Evolutionary conservation across 2,888 invertebrate species (phyloP).

Genomic region (Drosophila multiciliata): DNA sequence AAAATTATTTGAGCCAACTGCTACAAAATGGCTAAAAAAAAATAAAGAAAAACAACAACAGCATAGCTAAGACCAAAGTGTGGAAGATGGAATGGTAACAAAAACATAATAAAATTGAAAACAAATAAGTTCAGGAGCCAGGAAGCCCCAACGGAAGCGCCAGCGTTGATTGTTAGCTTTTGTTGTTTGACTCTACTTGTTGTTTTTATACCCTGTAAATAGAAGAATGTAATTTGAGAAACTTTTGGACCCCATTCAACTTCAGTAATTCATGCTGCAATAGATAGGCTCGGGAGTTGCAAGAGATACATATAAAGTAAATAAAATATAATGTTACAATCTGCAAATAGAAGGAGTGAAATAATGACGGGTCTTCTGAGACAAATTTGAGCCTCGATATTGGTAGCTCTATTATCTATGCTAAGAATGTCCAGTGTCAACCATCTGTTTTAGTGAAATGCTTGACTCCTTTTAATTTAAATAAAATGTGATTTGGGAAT

Average conservation of each 20-base stretch:
- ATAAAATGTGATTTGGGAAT: neutral
- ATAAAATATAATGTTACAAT: neutral
- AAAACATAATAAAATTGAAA: conserved; percentile 64
- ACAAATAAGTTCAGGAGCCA: conserved; percentile 68
- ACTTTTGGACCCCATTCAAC: neutral
- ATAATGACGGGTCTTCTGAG: neutral
- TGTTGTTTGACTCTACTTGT: conserved; percentile 50
- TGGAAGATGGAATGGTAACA: conserved; percentile 6
- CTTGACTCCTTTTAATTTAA: neutral
- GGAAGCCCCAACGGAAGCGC: conserved; percentile 63
- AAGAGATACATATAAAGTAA: neutral
- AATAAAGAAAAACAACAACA: neutral
- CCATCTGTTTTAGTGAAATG: neutral
- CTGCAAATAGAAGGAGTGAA: neutral
- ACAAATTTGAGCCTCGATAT: neutral
- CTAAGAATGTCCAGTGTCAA: neutral
- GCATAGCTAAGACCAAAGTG: neutral
- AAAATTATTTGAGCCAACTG: conserved; percentile 48
- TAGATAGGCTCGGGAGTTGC: neutral
- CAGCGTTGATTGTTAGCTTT: conserved; percentile 62
- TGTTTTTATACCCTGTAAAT: conserved; percentile 30
- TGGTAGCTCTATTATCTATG: neutral
- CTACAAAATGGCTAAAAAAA: conserved; percentile 21
- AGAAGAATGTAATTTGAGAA: neutral
- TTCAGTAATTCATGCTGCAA: neutral